Conservation (phyloP, 2,797 vertebrate species). For the Neosilurus mollespiculum region DNA sequence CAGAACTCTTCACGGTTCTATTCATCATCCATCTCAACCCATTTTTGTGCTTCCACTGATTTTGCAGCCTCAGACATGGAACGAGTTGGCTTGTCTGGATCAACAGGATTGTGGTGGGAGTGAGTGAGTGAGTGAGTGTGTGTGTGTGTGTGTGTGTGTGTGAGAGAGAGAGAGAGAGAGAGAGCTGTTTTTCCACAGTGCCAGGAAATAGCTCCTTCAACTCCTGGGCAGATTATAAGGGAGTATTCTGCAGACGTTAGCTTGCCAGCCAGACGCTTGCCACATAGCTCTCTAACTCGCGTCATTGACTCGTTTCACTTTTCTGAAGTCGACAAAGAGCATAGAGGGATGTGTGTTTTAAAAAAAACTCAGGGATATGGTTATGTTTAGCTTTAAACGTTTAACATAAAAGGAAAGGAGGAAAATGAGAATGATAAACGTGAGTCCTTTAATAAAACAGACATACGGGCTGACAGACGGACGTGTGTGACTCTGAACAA, state of each 20-base stretch:
- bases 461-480: neutral
- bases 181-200: slow-evolving; percentile 42
- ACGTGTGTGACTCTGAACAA: neutral
- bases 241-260: slow-evolving; percentile 14
- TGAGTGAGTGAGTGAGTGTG: slow-evolving; percentile 4
- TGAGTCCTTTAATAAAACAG: neutral
- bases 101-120: slow-evolving; percentile 14
- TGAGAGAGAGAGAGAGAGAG: neutral
- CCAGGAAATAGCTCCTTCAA: slow-evolving; percentile 46
- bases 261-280: slow-evolving; percentile 6
- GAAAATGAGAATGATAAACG: neutral
- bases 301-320: neutral
- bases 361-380: neutral
- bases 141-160: neutral
- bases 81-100: neutral
- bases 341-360: neutral
- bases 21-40: neutral
- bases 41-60: neutral
- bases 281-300: neutral
- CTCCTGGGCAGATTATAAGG: slow-evolving; percentile 40
- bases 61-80: neutral
- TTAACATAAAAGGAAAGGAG: neutral
- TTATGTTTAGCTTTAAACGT: neutral
- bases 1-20: neutral
- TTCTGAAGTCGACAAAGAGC: neutral